A percentile compares a stretch with the other conserved stretches of the same genome.
Conservation (phyloP, 1,140 invertebrate species). For the Centruroides vittatus region DNA sequence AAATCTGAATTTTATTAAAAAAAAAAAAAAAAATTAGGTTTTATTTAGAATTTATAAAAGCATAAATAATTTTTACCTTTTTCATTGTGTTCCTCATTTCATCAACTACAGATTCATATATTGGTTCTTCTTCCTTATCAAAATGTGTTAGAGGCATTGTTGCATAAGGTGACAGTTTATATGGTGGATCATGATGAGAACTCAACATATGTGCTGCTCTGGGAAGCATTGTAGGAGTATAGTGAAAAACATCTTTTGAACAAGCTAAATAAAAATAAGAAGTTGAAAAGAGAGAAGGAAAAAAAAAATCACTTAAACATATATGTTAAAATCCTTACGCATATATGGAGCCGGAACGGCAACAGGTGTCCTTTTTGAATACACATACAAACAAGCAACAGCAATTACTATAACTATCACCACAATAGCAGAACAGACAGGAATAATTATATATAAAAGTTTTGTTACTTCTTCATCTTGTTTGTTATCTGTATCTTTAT, state of each 20-base stretch:
- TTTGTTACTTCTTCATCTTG: slow-evolving; percentile 7
- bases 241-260: too few relatives aligned
- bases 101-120: slow-evolving; percentile 13
- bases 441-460: slow-evolving; percentile 12
- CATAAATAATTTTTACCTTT: not conserved
- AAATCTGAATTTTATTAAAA: too few relatives aligned
- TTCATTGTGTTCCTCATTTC: slow-evolving; percentile 10
- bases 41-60: too few relatives aligned
- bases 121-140: slow-evolving; percentile 12
- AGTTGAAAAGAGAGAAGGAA: not conserved
- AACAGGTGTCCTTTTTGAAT: slow-evolving; percentile 7
- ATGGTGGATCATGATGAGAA: too few relatives aligned
- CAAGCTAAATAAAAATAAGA: not conserved
- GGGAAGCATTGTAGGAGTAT: too few relatives aligned
- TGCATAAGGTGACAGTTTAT: slow-evolving; percentile 6
- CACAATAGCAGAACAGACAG: slow-evolving; percentile 9
- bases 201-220: too few relatives aligned
- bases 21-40: too few relatives aligned
- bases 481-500: not conserved
- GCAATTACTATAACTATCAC: slow-evolving; percentile 13
- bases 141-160: slow-evolving; percentile 10
- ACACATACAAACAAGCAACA: slow-evolving; percentile 12
- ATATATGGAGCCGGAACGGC: slow-evolving; percentile 3
- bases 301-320: too few relatives aligned
- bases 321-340: not conserved